Conservation (phyloP, 2,888 invertebrate species). For the Pachymerium ferrugineum region DNA sequence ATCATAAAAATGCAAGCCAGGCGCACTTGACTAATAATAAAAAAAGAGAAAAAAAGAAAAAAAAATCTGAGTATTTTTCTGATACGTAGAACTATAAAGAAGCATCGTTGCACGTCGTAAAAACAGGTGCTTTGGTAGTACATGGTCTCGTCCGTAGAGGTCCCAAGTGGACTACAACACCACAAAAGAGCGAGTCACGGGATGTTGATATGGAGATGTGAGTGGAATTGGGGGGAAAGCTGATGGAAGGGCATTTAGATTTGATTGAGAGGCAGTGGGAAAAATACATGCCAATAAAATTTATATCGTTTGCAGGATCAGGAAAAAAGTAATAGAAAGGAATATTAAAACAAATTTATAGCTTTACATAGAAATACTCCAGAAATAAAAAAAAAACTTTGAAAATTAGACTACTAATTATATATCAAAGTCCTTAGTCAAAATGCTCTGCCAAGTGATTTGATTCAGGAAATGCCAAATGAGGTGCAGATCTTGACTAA, state of each 20-base stretch:
- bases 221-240: neutral
- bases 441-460: too few relatives aligned
- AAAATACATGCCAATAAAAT: too few relatives aligned
- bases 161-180: slow-evolving; percentile 8
- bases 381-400: neutral
- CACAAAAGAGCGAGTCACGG: neutral
- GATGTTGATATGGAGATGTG: neutral
- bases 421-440: too few relatives aligned
- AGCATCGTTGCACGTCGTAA: slow-evolving; percentile 13
- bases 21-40: slow-evolving; percentile 4
- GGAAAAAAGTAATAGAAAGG: too few relatives aligned
- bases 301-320: too few relatives aligned
- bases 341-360: too few relatives aligned
- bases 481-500: too few relatives aligned
- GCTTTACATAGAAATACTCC: too few relatives aligned
- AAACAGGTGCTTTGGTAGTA: slow-evolving; percentile 8
- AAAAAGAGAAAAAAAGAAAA: neutral
- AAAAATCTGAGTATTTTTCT: slow-evolving; percentile 18
- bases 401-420: too few relatives aligned
- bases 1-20: slow-evolving; percentile 2
- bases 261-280: slow-evolving; percentile 6
- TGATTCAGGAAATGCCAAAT: too few relatives aligned
- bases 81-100: slow-evolving; percentile 15
- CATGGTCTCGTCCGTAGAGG: neutral
- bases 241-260: slow-evolving; percentile 3